phyloP scores from a whole-genome alignment of 2,113 vertebrate species.

The Spilogale gracilis region DNA sequence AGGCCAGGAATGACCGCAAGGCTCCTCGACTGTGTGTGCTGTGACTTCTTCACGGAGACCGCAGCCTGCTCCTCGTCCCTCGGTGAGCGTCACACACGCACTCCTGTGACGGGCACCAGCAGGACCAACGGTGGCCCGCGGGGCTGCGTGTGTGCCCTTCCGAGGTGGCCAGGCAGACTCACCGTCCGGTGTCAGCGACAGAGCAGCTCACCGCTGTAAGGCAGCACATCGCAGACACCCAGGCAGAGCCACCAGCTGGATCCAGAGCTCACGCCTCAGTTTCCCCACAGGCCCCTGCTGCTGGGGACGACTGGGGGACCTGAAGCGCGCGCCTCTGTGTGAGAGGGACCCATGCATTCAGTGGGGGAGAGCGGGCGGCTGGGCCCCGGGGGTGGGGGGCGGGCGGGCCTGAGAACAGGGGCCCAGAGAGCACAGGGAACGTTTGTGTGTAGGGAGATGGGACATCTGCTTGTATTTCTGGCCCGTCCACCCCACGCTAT shows the following conservation, averaged over 20 bases:
- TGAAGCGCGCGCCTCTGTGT: fast-evolving
- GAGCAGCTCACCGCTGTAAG: not conserved
- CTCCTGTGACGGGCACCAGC: fast-evolving
- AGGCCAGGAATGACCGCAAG: not conserved
- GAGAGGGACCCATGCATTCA: not conserved
- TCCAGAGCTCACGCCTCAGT: not conserved
- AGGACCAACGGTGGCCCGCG: fast-evolving
- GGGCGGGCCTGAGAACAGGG: too few relatives aligned
- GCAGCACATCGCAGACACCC: not conserved
- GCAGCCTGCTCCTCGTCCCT: too few relatives aligned
- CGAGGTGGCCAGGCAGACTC: too few relatives aligned
- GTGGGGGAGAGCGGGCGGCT: too few relatives aligned
- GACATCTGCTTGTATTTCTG: too few relatives aligned
- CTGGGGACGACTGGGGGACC: not conserved
- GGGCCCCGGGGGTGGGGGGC: too few relatives aligned
- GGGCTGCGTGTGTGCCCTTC: too few relatives aligned
- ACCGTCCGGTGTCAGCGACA: fast-evolving
- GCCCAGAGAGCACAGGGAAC: too few relatives aligned
- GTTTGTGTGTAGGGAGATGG: too few relatives aligned
- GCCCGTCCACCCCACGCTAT: too few relatives aligned
- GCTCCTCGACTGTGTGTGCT: not conserved
- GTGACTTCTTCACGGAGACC: not conserved
- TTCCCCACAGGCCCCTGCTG: not conserved
- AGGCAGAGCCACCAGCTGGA: not conserved
- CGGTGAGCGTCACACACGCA: too few relatives aligned